Conservation (phyloP, 2,113 vertebrate genomes). For the Genyomyrus donnyi region DNA sequence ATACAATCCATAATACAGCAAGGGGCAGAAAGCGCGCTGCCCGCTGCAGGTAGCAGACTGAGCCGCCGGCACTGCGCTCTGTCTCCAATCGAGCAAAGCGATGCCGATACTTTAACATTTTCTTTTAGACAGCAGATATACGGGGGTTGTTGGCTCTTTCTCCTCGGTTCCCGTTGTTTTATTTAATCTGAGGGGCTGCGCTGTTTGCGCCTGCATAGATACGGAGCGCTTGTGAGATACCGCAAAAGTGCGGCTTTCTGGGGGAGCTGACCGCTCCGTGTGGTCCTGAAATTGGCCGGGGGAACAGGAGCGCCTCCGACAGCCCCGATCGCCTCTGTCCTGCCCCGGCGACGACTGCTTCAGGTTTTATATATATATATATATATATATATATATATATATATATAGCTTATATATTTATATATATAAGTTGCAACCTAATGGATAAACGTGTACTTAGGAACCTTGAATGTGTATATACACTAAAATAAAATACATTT, state of each 20-base stretch:
- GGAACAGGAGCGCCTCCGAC: background rate
- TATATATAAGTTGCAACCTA: background rate
- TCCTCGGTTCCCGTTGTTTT: background rate
- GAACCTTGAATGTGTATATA: background rate
- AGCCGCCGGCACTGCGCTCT: background rate
- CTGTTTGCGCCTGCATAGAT: background rate
- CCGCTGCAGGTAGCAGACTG: background rate
- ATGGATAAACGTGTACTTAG: background rate
- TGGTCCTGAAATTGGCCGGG: background rate
- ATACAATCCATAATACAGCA: background rate
- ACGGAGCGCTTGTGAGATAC: background rate
- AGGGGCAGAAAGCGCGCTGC: background rate
- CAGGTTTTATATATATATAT: background rate
- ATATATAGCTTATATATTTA: too few relatives aligned
- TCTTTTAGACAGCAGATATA: background rate
- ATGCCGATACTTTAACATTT: background rate
- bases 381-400: background rate
- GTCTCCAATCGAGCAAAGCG: background rate
- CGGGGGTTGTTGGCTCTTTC: background rate
- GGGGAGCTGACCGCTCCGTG: background rate
- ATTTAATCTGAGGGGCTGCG: background rate
- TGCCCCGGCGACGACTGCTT: background rate
- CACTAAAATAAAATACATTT: background rate
- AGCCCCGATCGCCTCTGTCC: background rate
- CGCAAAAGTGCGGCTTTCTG: background rate